Base-by-base conservation (phyloP, 2,113 vertebrate genomes). In the Gallinago jamesoni region DNA sequence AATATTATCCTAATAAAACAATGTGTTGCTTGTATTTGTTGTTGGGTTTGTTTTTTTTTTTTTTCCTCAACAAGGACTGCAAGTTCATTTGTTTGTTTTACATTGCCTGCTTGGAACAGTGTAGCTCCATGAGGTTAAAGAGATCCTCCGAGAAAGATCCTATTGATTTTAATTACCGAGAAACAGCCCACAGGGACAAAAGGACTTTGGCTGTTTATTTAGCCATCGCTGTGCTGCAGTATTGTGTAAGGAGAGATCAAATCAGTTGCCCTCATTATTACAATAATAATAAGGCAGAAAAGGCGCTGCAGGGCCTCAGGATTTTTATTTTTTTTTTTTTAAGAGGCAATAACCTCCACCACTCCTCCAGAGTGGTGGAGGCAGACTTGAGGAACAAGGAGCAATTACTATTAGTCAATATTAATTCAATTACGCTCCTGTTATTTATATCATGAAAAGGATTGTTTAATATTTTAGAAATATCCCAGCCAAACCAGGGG, bases 101-200 rank as follows among this genome's bases (percentile, higher is more conserved):
- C 96, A 94, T 91, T 75, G 93, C 97, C 97, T 97, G 97, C 95
- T 96, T 57, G 1, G 72, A 95, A 92, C 82, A 82, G 97, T 92
- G 96, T 93, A 97, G 95, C 93, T 91, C 79, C 94, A 96, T 97
- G 97, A 98, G 98, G 98, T 98, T 98, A 98, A 98, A 98, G 98
- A 98, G 98, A 97, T 98, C 98, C 97, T 98, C 96, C 2, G 97
- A 99, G 98, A 98, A 98, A 98, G 98, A 99, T 98, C 98, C 98
- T 99, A 99, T 99, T 99, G 99, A 99, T 99, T 99, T 99, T 99
- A 99, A 99, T 99, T 99, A 99, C 98, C 98, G 92, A 98, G 98
- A 98, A 98, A 98, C 98, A 98, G 98, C 99, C 99, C 98, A 97
- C 97, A 98, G 98, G 98, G 98, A 99, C 98, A 98, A 98, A 98